Evolutionary conservation across 2,797 vertebrate species (phyloP), one percentile per base, ranked within the genome.

Genomic region (Lindbergichthys nudifrons): DNA sequence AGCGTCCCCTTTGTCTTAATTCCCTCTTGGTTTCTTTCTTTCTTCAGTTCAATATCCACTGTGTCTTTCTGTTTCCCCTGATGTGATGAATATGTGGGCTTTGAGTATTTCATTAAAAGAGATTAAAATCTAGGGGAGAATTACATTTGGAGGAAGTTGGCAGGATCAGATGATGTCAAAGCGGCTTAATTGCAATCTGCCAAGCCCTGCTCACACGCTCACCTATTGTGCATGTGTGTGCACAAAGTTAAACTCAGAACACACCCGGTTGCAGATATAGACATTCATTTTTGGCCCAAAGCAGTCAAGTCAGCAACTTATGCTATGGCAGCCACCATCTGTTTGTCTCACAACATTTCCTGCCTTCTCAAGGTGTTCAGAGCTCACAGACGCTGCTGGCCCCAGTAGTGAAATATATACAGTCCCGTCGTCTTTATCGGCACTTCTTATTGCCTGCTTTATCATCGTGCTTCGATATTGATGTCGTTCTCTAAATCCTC

Each of bases 51-150:
- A 83, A 80, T 83, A 87, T 79, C 75, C 70, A 83, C 60, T 30
- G 52, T 79, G 79, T 83, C 86, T 86, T 62, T 70, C 60, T 68
- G 61, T 80, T 77, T 77, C 77, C 73, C 71, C 66, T 64, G 73
- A 75, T 69, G 65, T 85, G 79, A 88, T 84, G 80, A 90, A 91
- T 84, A 85, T 85, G 66, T 81, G 66, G 59, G 69, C 82, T 87
- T 87, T 85, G 83, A 86, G 61, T 87, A 73, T 91, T 92, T 91
- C 83, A 90, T 91, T 87, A 90, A 91, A 91, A 86, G 78, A 86
- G 91, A 94, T 94, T 90, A 90, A 88, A 92, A 91, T 90, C 85
- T 74, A 77, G 48, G 70, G 70, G 81, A 84, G 86, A 88, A 93
- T 92, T 92, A 84, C 87, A 92, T 92, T 93, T 90, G 85, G 88